These are phyloP conservation scores for Entomobrya proxima DNA, from an alignment of 2,888 invertebrate genomes.

Conservation along the genomic window DNA sequence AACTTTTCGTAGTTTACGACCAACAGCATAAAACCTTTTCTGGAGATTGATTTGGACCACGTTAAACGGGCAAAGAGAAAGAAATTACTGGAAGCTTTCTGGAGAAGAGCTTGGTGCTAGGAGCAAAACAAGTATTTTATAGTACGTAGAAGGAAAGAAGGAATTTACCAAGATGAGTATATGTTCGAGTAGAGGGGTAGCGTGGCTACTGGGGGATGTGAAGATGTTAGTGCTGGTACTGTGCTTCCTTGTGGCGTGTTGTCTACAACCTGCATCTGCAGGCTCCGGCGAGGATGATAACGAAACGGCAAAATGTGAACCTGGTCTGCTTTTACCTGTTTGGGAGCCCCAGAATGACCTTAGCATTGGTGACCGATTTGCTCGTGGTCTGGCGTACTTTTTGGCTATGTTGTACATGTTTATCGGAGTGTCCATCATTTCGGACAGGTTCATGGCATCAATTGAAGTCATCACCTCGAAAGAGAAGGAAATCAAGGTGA, in stretches of 20 bases:
- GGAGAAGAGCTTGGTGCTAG: constrained; percentile 33
- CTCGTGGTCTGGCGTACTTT: constrained; percentile 95
- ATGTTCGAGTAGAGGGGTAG: constrained; percentile 52
- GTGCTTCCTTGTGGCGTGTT: constrained; percentile 56
- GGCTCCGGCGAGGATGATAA: constrained; percentile 27
- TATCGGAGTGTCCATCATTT: constrained; percentile 80
- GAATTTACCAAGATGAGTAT: constrained; percentile 51
- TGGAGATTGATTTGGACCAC: not conserved
- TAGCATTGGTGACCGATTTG: constrained; percentile 85
- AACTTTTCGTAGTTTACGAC: not conserved
- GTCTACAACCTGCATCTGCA: constrained; percentile 28
- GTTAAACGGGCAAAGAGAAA: not conserved
- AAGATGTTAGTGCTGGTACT: constrained; percentile 55
- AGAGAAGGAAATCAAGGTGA: constrained; percentile 76
- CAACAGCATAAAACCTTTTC: not conserved
- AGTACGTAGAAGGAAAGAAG: constrained; percentile 11
- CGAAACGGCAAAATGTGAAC: constrained; percentile 81
- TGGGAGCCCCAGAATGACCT: constrained; percentile 92
- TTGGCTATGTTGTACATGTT: constrained; percentile 79
- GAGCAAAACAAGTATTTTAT: not conserved
- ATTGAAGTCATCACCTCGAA: constrained; percentile 80
- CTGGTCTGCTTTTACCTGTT: constrained; percentile 90
- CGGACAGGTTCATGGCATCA: constrained; percentile 81
- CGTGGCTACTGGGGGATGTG: constrained; percentile 53
- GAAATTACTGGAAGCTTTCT: constrained; percentile 29